Conservation (phyloP, 92 coral and sea anemone species). For the Palythoa grandis region DNA sequence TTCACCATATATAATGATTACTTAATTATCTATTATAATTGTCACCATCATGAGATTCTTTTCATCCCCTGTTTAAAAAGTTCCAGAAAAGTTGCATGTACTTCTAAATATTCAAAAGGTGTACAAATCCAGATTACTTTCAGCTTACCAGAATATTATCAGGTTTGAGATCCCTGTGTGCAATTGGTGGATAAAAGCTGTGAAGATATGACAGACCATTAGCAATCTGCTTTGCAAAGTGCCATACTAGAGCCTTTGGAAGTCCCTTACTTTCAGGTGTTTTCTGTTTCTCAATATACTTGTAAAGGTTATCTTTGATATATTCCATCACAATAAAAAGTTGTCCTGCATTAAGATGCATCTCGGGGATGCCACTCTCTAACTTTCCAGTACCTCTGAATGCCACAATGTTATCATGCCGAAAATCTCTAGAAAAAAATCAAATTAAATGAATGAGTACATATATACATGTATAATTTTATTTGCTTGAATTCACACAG, state of each 20-base stretch:
- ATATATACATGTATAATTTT: no score
- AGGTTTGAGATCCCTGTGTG: constrained; percentile 95
- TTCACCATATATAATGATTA: no score
- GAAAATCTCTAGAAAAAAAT: constrained; percentile 68
- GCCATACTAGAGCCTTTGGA: constrained; percentile 93
- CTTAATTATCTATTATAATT: no score
- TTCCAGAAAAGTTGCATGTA: not conserved
- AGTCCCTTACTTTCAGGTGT: constrained; percentile 89
- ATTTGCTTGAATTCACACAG: no score
- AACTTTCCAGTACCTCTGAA: constrained; percentile 91
- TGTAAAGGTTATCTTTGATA: constrained; percentile 85
- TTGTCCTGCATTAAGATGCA: constrained; percentile 59
- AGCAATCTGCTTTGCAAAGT: constrained; percentile 81
- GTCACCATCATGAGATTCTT: no score
- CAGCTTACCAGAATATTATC: constrained; percentile 89
- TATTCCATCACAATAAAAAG: constrained; percentile 95
- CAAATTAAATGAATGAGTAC: not conserved
- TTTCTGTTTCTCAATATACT: constrained; percentile 85
- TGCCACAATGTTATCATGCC: constrained; percentile 98
- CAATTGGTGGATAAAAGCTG: constrained; percentile 75
- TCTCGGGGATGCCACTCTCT: constrained; percentile 61
- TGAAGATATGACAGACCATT: constrained; percentile 93
- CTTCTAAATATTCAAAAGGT: not conserved
- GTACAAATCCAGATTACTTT: not conserved
- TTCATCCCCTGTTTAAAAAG: no score